A percentile compares a stretch with the other conserved stretches of the same genome.
Conservation (phyloP, 2,113 vertebrate genomes). For the Eidolon helvum region DNA sequence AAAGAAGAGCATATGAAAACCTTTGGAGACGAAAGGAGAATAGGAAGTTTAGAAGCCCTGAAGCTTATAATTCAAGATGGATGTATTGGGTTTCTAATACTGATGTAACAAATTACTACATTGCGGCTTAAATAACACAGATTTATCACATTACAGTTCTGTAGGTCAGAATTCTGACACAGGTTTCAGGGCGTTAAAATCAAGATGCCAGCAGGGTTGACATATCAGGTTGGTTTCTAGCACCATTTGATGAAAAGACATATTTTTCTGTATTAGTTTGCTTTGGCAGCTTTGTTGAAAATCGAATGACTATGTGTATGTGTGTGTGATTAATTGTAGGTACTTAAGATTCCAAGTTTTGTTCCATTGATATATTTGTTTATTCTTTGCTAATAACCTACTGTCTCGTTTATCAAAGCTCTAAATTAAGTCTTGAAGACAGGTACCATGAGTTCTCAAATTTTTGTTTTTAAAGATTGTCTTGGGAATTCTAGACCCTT, state of each 20-base stretch:
- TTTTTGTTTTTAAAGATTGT: not conserved
- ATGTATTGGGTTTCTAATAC: not conserved
- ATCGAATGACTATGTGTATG: not conserved
- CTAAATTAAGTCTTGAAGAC: not conserved
- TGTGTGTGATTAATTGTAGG: not conserved
- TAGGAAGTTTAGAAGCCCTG: not conserved
- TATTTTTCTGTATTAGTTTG: not conserved
- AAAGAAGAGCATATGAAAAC: not conserved
- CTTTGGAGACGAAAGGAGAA: not conserved
- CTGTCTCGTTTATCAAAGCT: not conserved
- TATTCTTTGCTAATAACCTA: not conserved
- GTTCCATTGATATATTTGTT: not conserved
- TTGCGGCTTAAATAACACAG: not conserved
- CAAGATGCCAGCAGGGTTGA: not conserved
- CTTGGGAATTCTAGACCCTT: not conserved
- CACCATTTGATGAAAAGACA: not conserved
- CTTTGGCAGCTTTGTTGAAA: not conserved
- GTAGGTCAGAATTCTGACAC: not conserved
- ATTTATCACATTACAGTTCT: not conserved
- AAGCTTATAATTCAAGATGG: not conserved
- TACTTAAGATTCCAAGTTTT: not conserved
- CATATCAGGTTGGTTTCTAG: not conserved
- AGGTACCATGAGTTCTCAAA: not conserved
- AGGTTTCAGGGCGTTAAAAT: not conserved
- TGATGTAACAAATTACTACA: not conserved